These are phyloP conservation scores for Lithophane ornitopus DNA, from an alignment of 2,888 invertebrate genomes.

Conservation along the genomic window DNA sequence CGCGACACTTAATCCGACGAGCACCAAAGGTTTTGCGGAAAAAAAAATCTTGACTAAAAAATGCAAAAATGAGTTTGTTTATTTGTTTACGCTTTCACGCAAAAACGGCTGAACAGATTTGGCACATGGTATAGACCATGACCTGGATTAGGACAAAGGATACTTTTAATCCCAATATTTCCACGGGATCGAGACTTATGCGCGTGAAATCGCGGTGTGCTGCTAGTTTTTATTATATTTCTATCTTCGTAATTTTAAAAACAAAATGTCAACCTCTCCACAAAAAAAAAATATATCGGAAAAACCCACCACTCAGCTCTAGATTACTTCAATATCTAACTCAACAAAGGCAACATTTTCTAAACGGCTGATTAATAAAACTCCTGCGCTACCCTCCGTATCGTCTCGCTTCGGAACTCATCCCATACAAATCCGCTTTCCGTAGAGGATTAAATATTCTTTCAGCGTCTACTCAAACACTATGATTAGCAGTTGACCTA, in stretches of 20 bases:
- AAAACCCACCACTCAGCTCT: conserved; percentile 20
- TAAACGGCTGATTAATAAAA: conserved; percentile 57
- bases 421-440: conserved; percentile 57
- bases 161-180: too few relatives aligned
- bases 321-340: conserved; percentile 46
- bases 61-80: too few relatives aligned
- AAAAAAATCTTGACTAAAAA: too few relatives aligned
- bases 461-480: conserved; percentile 57
- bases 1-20: too few relatives aligned
- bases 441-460: conserved; percentile 64
- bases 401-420: conserved; percentile 45
- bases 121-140: too few relatives aligned
- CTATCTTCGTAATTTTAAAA: neutral
- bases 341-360: conserved; percentile 54
- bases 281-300: neutral
- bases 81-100: too few relatives aligned
- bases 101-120: too few relatives aligned
- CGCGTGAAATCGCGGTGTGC: too few relatives aligned
- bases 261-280: neutral
- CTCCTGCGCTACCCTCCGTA: conserved; percentile 7
- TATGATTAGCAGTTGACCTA: conserved; percentile 64
- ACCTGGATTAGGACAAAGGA: too few relatives aligned
- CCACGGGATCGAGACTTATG: too few relatives aligned
- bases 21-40: too few relatives aligned
- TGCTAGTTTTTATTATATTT: too few relatives aligned